These are phyloP conservation scores for Euglossa dilemma DNA, from an alignment of 1,140 invertebrate species.

Conservation along the genomic window DNA sequence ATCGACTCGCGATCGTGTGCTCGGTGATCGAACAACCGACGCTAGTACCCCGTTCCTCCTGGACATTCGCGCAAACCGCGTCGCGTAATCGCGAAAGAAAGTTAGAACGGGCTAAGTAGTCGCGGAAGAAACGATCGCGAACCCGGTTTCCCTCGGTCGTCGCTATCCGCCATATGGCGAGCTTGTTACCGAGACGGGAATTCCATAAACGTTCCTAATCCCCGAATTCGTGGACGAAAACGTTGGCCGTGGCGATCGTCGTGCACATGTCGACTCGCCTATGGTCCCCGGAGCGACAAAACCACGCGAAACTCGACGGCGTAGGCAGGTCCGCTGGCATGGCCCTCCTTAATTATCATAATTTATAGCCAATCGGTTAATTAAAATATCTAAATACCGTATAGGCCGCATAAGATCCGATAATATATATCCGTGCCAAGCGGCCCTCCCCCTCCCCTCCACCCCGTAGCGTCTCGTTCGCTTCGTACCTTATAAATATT, in stretches of 20 bases:
- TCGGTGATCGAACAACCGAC: too few species aligned
- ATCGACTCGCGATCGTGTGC: too few species aligned
- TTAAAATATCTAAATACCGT: constrained; percentile 81
- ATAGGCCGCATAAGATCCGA: constrained; percentile 61
- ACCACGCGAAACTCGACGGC: constrained; percentile 47
- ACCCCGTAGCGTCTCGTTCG: constrained; percentile 23
- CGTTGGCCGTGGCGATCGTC: not conserved
- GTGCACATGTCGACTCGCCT: constrained; percentile 35
- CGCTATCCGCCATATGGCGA: not conserved
- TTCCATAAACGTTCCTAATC: constrained; percentile 20
- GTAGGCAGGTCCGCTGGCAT: not conserved
- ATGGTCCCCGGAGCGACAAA: not conserved
- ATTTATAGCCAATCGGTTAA: constrained; percentile 79
- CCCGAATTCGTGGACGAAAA: not conserved
- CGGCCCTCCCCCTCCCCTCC: constrained; percentile 23
- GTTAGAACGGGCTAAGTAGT: not conserved
- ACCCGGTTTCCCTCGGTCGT: not conserved
- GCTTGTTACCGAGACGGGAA: not conserved
- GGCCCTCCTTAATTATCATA: constrained; percentile 76
- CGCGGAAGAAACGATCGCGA: not conserved
- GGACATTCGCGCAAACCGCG: not conserved
- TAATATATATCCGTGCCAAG: constrained; percentile 51
- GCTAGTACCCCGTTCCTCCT: not conserved
- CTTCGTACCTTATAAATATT: constrained; percentile 80
- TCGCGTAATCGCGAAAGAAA: constrained; percentile 1